Base-by-base conservation (phyloP, 2,888 invertebrate species). In the Pristionchus exspectatus region DNA sequence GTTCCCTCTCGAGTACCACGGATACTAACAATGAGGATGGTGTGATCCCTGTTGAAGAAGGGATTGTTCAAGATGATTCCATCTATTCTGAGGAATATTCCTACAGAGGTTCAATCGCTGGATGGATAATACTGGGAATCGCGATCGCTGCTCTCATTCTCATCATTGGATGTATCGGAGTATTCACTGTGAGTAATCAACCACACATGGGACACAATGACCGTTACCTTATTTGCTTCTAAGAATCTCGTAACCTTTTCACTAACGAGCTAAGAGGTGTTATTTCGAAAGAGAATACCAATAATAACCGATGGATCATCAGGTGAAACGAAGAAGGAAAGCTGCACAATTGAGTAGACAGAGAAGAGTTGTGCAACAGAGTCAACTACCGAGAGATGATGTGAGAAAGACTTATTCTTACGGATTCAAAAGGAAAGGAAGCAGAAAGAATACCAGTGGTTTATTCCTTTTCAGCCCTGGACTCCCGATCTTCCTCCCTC, bases 121-220 rank as follows among this genome's bases (percentile, higher is more conserved):
- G 72, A 12, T 72, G 72, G 72, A 72, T 72, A 33, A 72, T 72
- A 30, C 72, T 72, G 33, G 72, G 72, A 10, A 72, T 72, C 33
- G 72, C 72, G 0, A 16, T 72, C 27, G 72, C 72, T 33, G 72
- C 18, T 30, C 72, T 72, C 72, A 72, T 72, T 33, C 18, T 33
- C 33, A 72, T 72, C 16, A 30, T 72, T 3, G 33, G 30, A 30
- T 72, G 72, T 33, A 72, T 72, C 72, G 72, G 30, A 33, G n/a
- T 72, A n/a, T 9, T 33, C 33, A 27, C 72, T 33, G 72, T 72
- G 30, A 33, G 72, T 72, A 2, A 14, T 21, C 66, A 66, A n/a
- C 12, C 66, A 66, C 59, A 59, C 18, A 21, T 14, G 24, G 59
- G 21, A 24, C 59, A 24, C 59, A 59, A 18, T 59, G 59, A 59